Base-by-base conservation (phyloP, 2,888 invertebrate species). In the Prosapia bicincta region DNA sequence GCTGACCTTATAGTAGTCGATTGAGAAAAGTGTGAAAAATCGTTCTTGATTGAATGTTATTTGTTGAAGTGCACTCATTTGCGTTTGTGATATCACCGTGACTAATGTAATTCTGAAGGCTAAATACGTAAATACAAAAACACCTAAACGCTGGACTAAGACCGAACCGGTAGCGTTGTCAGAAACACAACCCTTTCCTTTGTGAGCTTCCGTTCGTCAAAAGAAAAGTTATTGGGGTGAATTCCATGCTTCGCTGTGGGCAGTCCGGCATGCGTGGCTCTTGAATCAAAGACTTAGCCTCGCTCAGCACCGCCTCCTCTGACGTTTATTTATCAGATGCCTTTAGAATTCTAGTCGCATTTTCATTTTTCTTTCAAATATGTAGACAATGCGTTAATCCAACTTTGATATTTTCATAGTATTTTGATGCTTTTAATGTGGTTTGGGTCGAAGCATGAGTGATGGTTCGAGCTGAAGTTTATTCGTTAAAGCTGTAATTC, bases 321-420 rank as follows among this genome's bases (percentile, higher is more conserved):
- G 25, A 30, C 68, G 68, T 73, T 68, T 73, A 69, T 73, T 43
- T 73, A 73, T 73, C 73, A 73, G 73, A 73, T 73, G 68, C 73
- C 73, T 67, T 26, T 25, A 0, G 15, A 25, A 10, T 67, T 15
- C 5, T 9, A 7, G 5, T 26, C 43, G 26, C 67, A 43, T 73
- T 73, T 73, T 54, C 2, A 54, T 6, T 54, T 54, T 54, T 54
- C 54, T 20, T 54, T 54, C 1, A 54, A 54, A 54, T 54, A 54
- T 54, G n/a, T 54, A 54, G 20, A 54, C 54, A 54, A 54, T 54
- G 54, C 54, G n/a, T 54, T 54, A 54, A 54, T 20, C 54, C 20
- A 20, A 20, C 20, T 20, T 2, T 54, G 1, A 13, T 20, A 15
- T 13, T 38, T 13, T 2, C 13, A 54, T 54, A n/a, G 54, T n/a